Percentiles rank a stretch among this genome's conserved stretches.
phyloP scores from a whole-genome alignment of 2,113 vertebrate species.

The Sigmodon hispidus region DNA sequence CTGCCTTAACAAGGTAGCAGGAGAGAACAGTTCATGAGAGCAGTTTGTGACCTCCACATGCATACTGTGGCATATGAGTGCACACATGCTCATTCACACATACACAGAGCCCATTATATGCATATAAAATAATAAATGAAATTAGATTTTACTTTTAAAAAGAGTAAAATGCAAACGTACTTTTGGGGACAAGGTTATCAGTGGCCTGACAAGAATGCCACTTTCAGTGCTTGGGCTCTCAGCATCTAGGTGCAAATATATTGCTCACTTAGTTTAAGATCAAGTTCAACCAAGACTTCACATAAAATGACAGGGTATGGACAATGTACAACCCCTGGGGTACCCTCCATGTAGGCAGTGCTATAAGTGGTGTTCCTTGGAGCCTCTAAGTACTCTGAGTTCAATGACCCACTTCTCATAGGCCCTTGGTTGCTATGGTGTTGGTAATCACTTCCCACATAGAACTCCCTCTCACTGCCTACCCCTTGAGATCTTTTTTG shows the following conservation, averaged over 20 bases:
- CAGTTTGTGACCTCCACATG: neutral
- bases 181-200: neutral
- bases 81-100: accelerated
- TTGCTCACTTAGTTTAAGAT: neutral
- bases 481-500: neutral
- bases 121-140: neutral
- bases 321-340: neutral
- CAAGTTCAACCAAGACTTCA: neutral
- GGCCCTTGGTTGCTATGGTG: neutral
- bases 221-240: neutral
- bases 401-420: neutral
- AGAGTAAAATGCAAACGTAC: neutral
- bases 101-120: neutral
- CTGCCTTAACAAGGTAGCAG: neutral
- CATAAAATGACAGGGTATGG: neutral
- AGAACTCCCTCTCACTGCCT: neutral
- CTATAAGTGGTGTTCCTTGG: neutral
- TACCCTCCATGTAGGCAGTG: neutral
- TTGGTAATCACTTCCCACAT: neutral
- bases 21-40: neutral
- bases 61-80: neutral
- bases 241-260: neutral
- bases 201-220: neutral
- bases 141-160: neutral
- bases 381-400: neutral